Base-by-base conservation (phyloP, 2,797 vertebrate genomes). In the Pterois miles region DNA sequence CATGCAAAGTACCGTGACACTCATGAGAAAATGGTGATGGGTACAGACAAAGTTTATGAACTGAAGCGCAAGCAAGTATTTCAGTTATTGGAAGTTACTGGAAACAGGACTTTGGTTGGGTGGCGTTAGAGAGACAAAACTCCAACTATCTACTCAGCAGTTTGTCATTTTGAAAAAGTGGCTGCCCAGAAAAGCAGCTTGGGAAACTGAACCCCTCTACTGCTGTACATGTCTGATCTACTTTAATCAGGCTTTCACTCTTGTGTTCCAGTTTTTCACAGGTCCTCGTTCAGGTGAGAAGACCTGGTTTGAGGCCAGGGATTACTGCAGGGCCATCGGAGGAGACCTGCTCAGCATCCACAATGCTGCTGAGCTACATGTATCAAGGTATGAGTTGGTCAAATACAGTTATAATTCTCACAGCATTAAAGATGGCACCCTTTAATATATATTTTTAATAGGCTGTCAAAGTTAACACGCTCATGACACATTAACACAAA, bases 321-420 rank as follows among this genome's bases (percentile, higher is more conserved):
- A 92, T 64, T 99, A 95, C 76, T 99, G 98, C 77, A 90, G 81
- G 76, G 94, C 94, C 58, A 67, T 98, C 3, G 97, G 97, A 33
- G 98, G 97, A 60, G 97, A 98, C 33, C 93, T 99, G 58, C 91
- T 96, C 23, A 97, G 97, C 63, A 92, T 99, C 64, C 95, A 94
- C 18, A 93, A 86, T 59, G 13, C 79, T 8, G n/a, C 78, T 0
- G 96, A 98, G 79, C 92, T 84, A 4, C 2, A 1, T 5, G 5
- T 82, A 1, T 53, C 1, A 71, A 36, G 78, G 87, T 89, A 82
- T 22, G 84, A 50, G 1, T 1, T 43, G 2, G 16, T 34, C 31
- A 16, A 38, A 25, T 34, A 38, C 9, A 29, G 16, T 34, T 68
- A 10, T 7, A 23, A 11, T 8, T 60, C 10, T 36, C 27, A 40